Evolutionary conservation across 2,113 vertebrate species (phyloP), one percentile per base, ranked within the genome.

Genomic region (Nansenia antarctica): DNA sequence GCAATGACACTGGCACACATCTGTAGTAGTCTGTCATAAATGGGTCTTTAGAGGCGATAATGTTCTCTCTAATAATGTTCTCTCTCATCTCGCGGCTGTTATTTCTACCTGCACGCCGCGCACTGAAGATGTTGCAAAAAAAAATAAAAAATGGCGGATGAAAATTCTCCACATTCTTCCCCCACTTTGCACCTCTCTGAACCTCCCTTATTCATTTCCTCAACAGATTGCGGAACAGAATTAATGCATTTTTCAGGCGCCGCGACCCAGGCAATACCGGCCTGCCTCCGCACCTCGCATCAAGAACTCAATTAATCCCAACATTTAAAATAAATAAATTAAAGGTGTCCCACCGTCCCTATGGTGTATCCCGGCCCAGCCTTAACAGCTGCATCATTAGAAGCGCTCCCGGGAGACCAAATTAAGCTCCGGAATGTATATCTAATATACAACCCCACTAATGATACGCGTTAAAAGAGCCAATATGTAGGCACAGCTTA

Each of bases 281-380:
- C 84, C 30, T 54, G 72, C 67, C 66, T 78, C 79, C 76, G 79
- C 76, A 71, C 82, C 62, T 88, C 82, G 82, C 85, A 6, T 85
- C 73, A 74, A 85, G 85, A 90, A 91, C 85, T 87, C 85, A 85
- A 86, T 91, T 90, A 88, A 86, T 91, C 87, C 79, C 81, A 80
- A 78, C 87, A 88, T 90, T 87, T 91, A 87, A 90, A 89, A 88
- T 88, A 90, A 91, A 91, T 86, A 91, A 91, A 89, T 90, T 79
- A 89, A 87, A 84, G 82, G 76, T 84, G 81, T 90, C 86, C 85
- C 73, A n/a, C n/a, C n/a, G n/a, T n/a, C n/a, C n/a, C n/a, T n/a
- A n/a, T n/a, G n/a, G n/a, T n/a, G 87, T 64, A 83, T 66, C 72
- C 78, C 80, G 62, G 82, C 85, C 27, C 62, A 67, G 82, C 85